phyloP scores from a whole-genome alignment of 2,888 invertebrate species.

The Glaucopsyche alexis region DNA sequence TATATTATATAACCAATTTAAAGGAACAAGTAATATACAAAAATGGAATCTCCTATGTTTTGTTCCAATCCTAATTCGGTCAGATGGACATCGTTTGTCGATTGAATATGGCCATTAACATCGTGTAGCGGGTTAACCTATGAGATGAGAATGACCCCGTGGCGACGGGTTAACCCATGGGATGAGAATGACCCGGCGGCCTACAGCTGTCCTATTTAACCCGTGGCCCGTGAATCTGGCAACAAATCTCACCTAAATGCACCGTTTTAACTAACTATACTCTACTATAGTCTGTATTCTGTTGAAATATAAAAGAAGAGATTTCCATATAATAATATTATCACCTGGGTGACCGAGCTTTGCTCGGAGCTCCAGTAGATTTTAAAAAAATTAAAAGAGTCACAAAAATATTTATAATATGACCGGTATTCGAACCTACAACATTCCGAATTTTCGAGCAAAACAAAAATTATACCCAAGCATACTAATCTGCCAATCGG shows the following conservation, averaged over 20 bases:
- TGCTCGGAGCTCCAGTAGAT: no score
- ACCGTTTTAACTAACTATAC: not conserved
- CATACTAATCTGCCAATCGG: no score
- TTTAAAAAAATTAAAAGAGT: no score
- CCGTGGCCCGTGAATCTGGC: not conserved
- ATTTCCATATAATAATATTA: no score
- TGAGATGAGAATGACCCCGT: not conserved
- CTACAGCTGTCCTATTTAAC: not conserved
- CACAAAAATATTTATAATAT: no score
- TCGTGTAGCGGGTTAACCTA: not conserved
- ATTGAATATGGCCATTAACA: not conserved
- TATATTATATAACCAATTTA: no score
- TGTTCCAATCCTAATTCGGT: not conserved
- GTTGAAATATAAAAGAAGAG: not conserved
- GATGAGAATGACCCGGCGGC: not conserved
- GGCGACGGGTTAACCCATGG: not conserved
- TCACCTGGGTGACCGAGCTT: no score
- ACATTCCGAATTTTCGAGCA: no score
- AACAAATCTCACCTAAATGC: not conserved
- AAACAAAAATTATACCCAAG: no score
- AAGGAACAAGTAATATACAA: no score
- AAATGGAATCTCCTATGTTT: no score
- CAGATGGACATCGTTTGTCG: not conserved
- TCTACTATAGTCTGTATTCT: not conserved
- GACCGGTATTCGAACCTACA: no score